phyloP scores from a whole-genome alignment of 2,113 vertebrate species.

The Polyodon spathula region DNA sequence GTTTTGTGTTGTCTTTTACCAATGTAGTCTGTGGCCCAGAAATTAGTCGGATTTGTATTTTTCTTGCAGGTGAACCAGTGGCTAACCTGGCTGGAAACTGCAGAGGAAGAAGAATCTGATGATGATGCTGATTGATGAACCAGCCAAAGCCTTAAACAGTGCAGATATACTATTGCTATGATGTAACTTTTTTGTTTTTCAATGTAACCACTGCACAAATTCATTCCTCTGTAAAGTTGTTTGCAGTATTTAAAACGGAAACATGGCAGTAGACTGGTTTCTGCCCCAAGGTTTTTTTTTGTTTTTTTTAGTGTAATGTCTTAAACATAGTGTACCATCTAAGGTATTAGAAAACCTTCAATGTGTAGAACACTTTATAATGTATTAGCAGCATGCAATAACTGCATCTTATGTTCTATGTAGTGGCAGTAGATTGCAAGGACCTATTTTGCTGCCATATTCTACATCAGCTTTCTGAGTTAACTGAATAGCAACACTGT shows the following conservation, averaged over 20 bases:
- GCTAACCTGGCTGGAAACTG: constrained; percentile 98
- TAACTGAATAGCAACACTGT: constrained; percentile 80
- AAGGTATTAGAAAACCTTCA: constrained; percentile 43
- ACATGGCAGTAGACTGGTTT: constrained; percentile 52
- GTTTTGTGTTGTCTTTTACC: too few relatives aligned
- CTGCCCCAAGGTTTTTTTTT: constrained; percentile 47
- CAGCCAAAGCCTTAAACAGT: constrained; percentile 81
- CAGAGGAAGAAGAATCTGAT: constrained; percentile 97
- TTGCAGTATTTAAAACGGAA: constrained; percentile 71
- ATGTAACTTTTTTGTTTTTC: constrained; percentile 56
- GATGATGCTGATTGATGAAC: constrained; percentile 88
- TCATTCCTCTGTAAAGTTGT: constrained; percentile 75
- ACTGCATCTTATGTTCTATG: constrained; percentile 64
- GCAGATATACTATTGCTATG: constrained; percentile 77
- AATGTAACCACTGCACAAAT: constrained; percentile 79
- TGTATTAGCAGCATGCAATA: constrained; percentile 75
- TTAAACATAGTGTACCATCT: constrained; percentile 29
- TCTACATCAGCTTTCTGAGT: constrained; percentile 60
- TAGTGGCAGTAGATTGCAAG: constrained; percentile 64
- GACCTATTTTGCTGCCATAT: constrained; percentile 62
- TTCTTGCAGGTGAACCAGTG: constrained; percentile 88
- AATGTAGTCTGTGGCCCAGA: too few relatives aligned
- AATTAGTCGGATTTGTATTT: not conserved
- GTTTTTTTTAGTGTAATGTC: constrained; percentile 52
- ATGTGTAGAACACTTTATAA: constrained; percentile 42